Base-by-base conservation (phyloP, 2,113 vertebrate genomes). In the Microtus pennsylvanicus region DNA sequence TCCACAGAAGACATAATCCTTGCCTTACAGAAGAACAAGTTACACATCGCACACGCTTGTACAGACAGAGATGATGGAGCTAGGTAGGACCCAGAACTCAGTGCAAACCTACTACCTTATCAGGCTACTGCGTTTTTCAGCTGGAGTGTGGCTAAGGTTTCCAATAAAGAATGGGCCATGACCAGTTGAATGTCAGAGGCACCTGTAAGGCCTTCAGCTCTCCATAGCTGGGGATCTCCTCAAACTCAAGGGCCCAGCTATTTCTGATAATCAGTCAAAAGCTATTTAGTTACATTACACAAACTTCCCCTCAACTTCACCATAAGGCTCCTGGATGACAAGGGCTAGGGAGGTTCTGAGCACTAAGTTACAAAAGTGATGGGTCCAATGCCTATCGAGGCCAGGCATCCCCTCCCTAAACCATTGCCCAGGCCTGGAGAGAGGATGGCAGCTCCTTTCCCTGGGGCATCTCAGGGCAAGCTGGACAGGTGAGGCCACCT, bases 401-500 rank as follows among this genome's bases (percentile, higher is more conserved):
- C 42, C n/a, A 87, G 42, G 26, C 19, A 69, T 16, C 24, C 61
- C 35, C 78, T 90, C n/a, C 83, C 7, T 87, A 93, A 61, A 89
- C 26, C 58, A 83, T 58, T 26, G 38, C 26, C 3, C 2, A n/a
- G 61, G 35, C 55, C 58, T 22, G 1, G 50, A 45, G 35, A 75
- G 24, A 33, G 45, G 22, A 81, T 77, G 74, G 35, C 3, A 47
- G 69, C 38, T 94, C 35, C 67, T 77, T 33, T 92, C 63, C 50
- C 26, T 24, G 69, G 83, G 80, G 14, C 47, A 90, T 94, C 80
- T 83, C 70, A 38, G 75, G 89, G 65, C 65, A 96, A 91, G 80
- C 6, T 38, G 0, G 12, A 87, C 47, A 33, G 63, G 75, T 91
- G 91, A 89, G 28, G 87, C 94, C 21, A 50, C 70, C n/a, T 87